Evolutionary conservation across 2,113 vertebrate genomes (phyloP).

Genomic region (Chamaetylas fuelleborni): DNA sequence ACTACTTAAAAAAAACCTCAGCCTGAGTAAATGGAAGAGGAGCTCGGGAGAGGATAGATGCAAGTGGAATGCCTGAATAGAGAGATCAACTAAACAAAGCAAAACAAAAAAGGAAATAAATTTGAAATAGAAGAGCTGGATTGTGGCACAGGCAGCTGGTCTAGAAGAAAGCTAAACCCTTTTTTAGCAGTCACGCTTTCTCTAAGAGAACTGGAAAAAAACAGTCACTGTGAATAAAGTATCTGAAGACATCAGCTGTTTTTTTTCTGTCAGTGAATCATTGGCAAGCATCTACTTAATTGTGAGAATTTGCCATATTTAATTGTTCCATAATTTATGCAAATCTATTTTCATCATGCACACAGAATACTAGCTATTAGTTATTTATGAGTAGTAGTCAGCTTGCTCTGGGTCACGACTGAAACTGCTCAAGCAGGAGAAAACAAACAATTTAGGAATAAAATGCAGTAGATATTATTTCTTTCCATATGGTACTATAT

Average conservation of each 20-base stretch:
- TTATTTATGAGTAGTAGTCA: background rate
- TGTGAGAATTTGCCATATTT: background rate
- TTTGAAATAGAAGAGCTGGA: background rate
- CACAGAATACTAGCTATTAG: background rate
- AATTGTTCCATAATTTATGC: background rate
- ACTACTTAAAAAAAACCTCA: background rate
- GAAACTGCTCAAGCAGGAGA: background rate
- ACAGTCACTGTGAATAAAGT: background rate
- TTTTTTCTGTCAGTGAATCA: background rate
- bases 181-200: background rate
- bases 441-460: background rate
- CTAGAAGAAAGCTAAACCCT: background rate
- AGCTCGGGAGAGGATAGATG: background rate
- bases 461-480: background rate
- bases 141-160: background rate
- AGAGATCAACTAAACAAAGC: background rate
- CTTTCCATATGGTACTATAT: background rate
- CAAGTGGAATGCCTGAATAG: background rate
- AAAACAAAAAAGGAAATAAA: background rate
- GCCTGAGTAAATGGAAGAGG: background rate
- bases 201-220: background rate
- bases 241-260: background rate
- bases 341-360: background rate
- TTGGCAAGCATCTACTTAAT: background rate
- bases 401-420: background rate